Percentiles rank a stretch among this genome's conserved stretches.
Conservation (phyloP, 53 echinoderm and acorn worm species). For the Paracentrotus lividus region DNA sequence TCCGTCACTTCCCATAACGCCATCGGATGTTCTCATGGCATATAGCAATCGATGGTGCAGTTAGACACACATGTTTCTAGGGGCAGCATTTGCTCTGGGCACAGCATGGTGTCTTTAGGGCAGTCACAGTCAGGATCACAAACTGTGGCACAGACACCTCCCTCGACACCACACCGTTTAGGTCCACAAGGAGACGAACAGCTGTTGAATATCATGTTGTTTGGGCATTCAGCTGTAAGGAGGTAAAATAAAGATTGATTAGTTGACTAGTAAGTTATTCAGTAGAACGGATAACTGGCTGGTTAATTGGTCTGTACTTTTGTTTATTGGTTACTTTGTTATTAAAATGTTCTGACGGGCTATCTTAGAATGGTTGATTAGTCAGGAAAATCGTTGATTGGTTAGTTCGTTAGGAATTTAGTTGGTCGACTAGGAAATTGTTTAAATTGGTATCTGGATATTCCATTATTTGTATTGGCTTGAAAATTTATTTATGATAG, state of each 20-base stretch:
- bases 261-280: neutral
- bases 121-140: conserved; percentile 41
- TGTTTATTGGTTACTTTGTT: too few relatives aligned
- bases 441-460: too few relatives aligned
- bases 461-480: too few relatives aligned
- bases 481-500: too few relatives aligned
- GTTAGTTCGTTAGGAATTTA: neutral
- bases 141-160: neutral
- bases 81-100: neutral
- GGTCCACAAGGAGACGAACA: conserved; percentile 35
- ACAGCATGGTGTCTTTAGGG: neutral
- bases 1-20: too few relatives aligned
- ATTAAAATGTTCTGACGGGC: too few relatives aligned
- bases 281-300: too few relatives aligned
- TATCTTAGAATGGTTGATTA: neutral
- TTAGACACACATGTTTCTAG: too few relatives aligned
- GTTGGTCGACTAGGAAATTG: too few relatives aligned
- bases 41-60: too few relatives aligned
- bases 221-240: neutral
- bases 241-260: neutral
- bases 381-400: neutral
- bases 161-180: neutral
- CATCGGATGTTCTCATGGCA: too few relatives aligned
- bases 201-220: conserved; percentile 37
- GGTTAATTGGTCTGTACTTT: too few relatives aligned